A percentile compares a stretch with the other conserved stretches of the same genome.
Evolutionary conservation across 2,797 vertebrate genomes (phyloP).

Genomic region (Neostethus bicornis): DNA sequence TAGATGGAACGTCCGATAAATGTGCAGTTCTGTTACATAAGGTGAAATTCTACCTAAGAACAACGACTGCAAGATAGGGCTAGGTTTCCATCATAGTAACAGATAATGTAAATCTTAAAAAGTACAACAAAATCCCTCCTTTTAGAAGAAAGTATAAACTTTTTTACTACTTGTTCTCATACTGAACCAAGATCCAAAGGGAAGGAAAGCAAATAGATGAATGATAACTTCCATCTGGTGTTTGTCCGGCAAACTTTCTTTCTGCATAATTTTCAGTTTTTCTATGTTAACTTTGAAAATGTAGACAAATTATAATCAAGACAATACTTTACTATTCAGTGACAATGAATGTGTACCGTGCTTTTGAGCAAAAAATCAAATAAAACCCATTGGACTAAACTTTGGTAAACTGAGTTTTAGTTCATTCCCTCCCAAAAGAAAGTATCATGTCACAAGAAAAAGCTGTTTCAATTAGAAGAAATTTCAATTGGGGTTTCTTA

Average conservation of each 20-base stretch:
- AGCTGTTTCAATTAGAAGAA: constrained; percentile 69
- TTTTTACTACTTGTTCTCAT: constrained; percentile 8
- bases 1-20: constrained; percentile 7
- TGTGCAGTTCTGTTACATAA: constrained; percentile 6
- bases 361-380: background rate
- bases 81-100: too few species aligned
- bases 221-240: background rate
- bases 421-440: constrained; percentile 11
- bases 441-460: constrained; percentile 43
- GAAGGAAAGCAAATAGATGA: background rate
- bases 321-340: background rate
- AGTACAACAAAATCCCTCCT: background rate
- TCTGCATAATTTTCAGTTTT: background rate
- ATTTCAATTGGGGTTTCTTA: constrained; percentile 61
- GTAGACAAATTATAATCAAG: background rate
- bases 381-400: constrained; percentile 16
- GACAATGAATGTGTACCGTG: too few species aligned
- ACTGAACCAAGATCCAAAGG: background rate
- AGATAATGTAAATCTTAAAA: too few species aligned
- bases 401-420: constrained; percentile 28
- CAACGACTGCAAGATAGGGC: too few species aligned
- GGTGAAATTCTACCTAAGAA: constrained; percentile 3
- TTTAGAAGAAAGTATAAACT: constrained; percentile 33
- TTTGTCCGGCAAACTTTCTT: background rate
- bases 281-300: background rate